Conservation (phyloP, 2,113 vertebrate species). For the Cephalophus harveyi region DNA sequence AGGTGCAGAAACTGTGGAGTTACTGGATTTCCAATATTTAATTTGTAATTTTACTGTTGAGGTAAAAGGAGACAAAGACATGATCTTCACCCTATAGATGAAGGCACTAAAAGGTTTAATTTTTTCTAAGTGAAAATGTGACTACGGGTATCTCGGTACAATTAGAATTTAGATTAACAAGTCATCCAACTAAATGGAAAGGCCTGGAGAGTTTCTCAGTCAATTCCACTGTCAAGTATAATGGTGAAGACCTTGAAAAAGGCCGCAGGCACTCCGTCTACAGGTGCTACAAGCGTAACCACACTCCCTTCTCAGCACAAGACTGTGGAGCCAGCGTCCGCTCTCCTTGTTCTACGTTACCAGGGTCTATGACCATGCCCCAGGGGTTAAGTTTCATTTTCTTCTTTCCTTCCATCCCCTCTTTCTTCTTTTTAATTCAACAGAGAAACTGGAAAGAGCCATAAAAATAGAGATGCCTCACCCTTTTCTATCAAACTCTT, state of each 20-base stretch:
- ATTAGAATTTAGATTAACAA: neutral
- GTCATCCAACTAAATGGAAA: neutral
- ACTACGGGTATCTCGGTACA: neutral
- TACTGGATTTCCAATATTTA: neutral
- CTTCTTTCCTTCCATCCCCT: neutral
- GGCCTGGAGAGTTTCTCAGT: neutral
- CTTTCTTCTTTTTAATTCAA: neutral
- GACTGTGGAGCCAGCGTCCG: neutral
- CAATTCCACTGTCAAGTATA: neutral
- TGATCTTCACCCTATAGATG: neutral
- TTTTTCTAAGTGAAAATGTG: neutral
- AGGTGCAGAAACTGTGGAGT: neutral
- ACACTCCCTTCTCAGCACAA: neutral
- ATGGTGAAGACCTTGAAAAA: accelerated
- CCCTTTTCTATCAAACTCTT: constrained; percentile 76
- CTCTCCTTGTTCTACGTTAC: accelerated
- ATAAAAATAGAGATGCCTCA: constrained; percentile 35
- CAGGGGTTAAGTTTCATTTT: neutral
- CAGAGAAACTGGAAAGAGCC: neutral
- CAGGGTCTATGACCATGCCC: neutral
- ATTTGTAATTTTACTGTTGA: neutral
- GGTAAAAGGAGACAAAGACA: neutral
- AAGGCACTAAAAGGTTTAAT: neutral
- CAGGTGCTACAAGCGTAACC: accelerated
- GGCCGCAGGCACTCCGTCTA: neutral